Conservation (phyloP, 2,797 vertebrate species). For the Lates japonicus region DNA sequence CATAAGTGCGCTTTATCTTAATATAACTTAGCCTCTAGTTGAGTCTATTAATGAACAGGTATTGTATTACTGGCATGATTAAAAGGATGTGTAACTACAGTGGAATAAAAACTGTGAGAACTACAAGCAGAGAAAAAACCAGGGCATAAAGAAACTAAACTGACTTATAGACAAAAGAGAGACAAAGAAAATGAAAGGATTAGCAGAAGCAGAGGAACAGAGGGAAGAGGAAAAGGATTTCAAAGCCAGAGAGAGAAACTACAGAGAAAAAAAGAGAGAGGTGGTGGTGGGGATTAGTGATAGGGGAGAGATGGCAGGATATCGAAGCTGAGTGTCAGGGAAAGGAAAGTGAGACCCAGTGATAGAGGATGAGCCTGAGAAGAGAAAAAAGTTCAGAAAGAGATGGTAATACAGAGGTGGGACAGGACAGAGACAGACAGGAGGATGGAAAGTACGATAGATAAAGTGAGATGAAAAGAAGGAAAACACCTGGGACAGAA, state of each 20-base stretch:
- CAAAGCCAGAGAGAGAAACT: slow-evolving; percentile 72
- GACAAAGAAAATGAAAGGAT: slow-evolving; percentile 79
- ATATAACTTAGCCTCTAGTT: not conserved
- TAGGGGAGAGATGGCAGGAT: slow-evolving; percentile 77
- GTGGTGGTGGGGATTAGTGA: slow-evolving; percentile 71
- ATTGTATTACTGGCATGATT: slow-evolving; percentile 7
- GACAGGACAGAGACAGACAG: slow-evolving; percentile 14
- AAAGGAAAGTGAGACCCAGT: slow-evolving; percentile 65
- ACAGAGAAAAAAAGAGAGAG: slow-evolving; percentile 56
- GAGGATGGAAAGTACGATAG: slow-evolving; percentile 31
- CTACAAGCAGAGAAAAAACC: slow-evolving; percentile 37
- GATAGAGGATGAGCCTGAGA: slow-evolving; percentile 56
- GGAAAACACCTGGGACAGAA: slow-evolving; percentile 13
- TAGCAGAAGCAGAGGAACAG: slow-evolving; percentile 68
- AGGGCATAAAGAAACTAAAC: slow-evolving; percentile 55
- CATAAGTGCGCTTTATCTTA: slow-evolving; percentile 3
- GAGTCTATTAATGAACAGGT: not conserved
- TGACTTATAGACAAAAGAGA: slow-evolving; percentile 73
- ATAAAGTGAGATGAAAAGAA: slow-evolving; percentile 38
- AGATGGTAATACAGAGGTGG: slow-evolving; percentile 49
- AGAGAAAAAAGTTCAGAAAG: slow-evolving; percentile 59
- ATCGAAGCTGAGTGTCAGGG: slow-evolving; percentile 68
- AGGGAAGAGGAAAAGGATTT: slow-evolving; percentile 70
- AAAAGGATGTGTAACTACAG: slow-evolving; percentile 30
- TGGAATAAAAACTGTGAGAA: slow-evolving; percentile 43